Evolutionary conservation across 2,113 vertebrate genomes (phyloP).

Genomic region (Vidua macroura): DNA sequence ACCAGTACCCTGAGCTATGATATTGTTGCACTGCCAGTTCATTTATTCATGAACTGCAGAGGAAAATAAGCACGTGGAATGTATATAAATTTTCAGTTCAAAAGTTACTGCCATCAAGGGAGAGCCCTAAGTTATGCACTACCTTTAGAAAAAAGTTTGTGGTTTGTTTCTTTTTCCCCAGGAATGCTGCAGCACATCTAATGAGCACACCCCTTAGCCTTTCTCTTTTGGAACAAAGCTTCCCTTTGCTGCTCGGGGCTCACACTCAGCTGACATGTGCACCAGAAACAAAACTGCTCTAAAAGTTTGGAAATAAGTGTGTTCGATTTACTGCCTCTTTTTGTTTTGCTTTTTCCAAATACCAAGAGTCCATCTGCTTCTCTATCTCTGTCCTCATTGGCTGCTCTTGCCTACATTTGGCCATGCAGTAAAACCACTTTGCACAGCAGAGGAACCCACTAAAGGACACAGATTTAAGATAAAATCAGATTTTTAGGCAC

Average conservation of each 20-base stretch:
- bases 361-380: background rate
- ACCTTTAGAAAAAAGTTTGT: background rate
- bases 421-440: background rate
- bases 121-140: slow-evolving; percentile 50
- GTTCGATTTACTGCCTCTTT: background rate
- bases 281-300: background rate
- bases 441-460: background rate
- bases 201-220: slow-evolving; percentile 26
- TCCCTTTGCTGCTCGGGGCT: background rate
- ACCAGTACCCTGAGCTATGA: background rate
- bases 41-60: slow-evolving; percentile 63
- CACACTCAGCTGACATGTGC: background rate
- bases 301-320: background rate
- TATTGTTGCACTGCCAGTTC: slow-evolving; percentile 25
- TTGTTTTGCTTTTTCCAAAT: background rate
- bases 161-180: background rate
- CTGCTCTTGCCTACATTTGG: background rate
- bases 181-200: slow-evolving; percentile 20
- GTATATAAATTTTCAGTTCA: slow-evolving; percentile 52
- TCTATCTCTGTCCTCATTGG: background rate
- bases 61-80: slow-evolving; percentile 56
- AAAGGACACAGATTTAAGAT: background rate
- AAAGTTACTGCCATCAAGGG: slow-evolving; percentile 51
- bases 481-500: background rate
- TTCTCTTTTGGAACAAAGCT: background rate